Evolutionary conservation across 2,888 invertebrate genomes (phyloP).

Genomic region (Synergus gifuensis): DNA sequence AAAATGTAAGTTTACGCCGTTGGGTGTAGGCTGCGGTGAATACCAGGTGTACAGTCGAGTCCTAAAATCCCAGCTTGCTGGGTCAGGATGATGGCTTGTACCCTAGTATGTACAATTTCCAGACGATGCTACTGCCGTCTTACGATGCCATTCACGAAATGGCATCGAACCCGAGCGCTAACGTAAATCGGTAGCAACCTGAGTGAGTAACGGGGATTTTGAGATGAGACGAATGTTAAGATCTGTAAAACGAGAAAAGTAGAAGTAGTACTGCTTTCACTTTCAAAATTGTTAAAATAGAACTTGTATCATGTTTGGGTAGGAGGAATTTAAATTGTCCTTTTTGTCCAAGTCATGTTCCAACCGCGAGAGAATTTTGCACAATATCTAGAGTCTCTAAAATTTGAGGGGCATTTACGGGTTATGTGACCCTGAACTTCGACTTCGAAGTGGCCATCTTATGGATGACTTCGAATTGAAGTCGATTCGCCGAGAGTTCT

Average conservation of each 20-base stretch:
- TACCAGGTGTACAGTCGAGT: slow-evolving; percentile 47
- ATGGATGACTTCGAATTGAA: neutral
- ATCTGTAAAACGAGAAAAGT: neutral
- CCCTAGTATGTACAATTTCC: slow-evolving; percentile 30
- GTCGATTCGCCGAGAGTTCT: neutral
- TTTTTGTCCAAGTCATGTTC: neutral
- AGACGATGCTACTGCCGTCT: slow-evolving; percentile 21
- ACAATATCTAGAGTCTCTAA: neutral
- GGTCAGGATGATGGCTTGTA: slow-evolving; percentile 16
- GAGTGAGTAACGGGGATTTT: slow-evolving; percentile 19
- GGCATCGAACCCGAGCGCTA: slow-evolving; percentile 32
- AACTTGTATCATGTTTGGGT: neutral
- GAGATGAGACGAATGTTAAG: neutral
- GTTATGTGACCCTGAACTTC: neutral
- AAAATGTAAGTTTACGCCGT: slow-evolving; percentile 20
- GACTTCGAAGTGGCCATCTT: neutral
- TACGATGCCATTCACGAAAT: slow-evolving; percentile 38
- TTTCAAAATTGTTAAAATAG: neutral
- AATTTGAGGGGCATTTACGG: neutral
- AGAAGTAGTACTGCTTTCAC: neutral
- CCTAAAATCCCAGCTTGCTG: slow-evolving; percentile 32
- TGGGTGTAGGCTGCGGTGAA: neutral
- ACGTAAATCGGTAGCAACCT: slow-evolving; percentile 34
- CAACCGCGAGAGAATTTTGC: neutral
- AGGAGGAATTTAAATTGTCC: neutral